Base-by-base conservation (phyloP, 2,113 vertebrate genomes). In the Campylorhamphus procurvoides region DNA sequence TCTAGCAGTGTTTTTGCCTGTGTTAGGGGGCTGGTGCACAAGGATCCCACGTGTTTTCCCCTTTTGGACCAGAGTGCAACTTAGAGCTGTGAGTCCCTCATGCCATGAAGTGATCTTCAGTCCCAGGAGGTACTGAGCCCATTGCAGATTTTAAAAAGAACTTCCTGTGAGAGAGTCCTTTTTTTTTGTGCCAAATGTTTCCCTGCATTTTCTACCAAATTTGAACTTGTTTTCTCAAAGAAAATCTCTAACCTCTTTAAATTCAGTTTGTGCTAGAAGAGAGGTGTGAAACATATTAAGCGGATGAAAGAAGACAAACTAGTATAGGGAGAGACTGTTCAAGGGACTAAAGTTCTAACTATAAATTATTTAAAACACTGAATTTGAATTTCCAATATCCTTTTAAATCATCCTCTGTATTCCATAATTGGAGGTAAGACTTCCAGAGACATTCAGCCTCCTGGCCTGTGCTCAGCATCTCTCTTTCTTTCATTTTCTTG, bases 281-380 rank as follows among this genome's bases (percentile, higher is more conserved):
- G 72, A 88, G 35, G 87, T 88, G 87, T 95, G 93, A 96, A 94
- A 92, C 90, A 64, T 13, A 96, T 94, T 95, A 93, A 79, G 72
- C 47, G 90, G 79, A 91, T 77, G 76, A 94, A 81, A 94, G 72
- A 83, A 94, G 47, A 39, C 39, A 95, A 91, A 73, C 33, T 52
- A 78, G 7, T 44, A 20, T 75, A 85, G 76, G 47, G 75, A 90
- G 77, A 90, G 89, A 90, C 90, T 86, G 27, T 91, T 88, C 64
- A 78, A 77, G 79, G 35, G 52, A 94, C 52, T 59, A 44, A 88
- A 87, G 67, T 86, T 93, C 76, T 89, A 85, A 71, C 9, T 63
- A 63, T 83, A 88, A 80, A 88, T 86, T 86, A 94, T 93, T 97
- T 94, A 88, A 93, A 84, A 47, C 58, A 46, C 44, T 68, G 37